Conservation (phyloP, 2,797 vertebrate genomes). For the Saxicola maurus region DNA sequence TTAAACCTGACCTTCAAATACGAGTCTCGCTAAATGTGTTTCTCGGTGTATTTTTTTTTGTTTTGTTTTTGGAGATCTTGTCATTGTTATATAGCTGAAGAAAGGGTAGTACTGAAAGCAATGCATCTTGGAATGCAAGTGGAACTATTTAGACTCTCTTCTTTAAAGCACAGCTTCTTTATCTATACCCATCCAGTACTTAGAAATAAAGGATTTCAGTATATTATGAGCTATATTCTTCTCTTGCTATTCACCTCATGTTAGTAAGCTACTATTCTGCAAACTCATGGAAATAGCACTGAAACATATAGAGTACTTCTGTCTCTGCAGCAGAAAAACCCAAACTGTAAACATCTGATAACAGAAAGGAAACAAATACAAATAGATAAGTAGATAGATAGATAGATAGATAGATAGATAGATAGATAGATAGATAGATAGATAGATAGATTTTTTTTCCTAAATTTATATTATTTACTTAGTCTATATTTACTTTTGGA, state of each 20-base stretch:
- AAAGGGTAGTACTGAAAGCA: not conserved
- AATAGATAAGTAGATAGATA: too few species aligned
- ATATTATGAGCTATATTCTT: not conserved
- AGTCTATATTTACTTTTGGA: not conserved
- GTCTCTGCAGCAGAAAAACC: not conserved
- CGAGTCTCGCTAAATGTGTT: not conserved
- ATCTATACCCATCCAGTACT: not conserved
- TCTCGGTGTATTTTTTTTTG: not conserved
- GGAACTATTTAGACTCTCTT: not conserved
- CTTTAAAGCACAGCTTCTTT: not conserved
- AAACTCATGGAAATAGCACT: not conserved
- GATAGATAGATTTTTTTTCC: not conserved
- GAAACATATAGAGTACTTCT: not conserved
- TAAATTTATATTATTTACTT: not conserved
- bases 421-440: too few species aligned
- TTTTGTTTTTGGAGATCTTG: not conserved
- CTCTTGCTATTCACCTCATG: not conserved
- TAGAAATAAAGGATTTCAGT: not conserved
- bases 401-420: too few species aligned
- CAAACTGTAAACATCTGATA: not conserved
- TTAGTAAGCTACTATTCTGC: not conserved
- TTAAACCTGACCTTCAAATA: constrained; percentile 7
- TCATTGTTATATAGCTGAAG: not conserved
- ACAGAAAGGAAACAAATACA: not conserved
- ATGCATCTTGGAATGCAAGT: not conserved